Conservation (phyloP, 2,888 invertebrate species). For the Meiosimyza platycephala region DNA sequence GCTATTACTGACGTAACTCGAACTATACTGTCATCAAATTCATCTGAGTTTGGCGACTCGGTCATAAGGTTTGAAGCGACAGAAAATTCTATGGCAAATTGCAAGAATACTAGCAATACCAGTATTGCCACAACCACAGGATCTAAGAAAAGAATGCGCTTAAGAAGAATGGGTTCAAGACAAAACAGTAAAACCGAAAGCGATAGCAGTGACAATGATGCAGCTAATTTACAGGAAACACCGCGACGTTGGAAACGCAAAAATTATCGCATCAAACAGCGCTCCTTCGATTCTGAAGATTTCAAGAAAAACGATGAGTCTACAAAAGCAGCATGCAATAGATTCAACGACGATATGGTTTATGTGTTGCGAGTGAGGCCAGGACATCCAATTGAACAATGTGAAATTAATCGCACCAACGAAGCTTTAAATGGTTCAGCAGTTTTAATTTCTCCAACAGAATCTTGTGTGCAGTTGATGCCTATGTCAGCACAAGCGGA, state of each 20-base stretch:
- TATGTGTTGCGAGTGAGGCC: conserved; percentile 65
- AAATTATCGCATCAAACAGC: conserved; percentile 62
- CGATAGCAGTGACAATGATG: conserved; percentile 65
- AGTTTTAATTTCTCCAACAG: conserved; percentile 46
- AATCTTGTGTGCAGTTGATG: conserved; percentile 48
- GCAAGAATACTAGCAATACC: not conserved
- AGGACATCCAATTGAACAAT: conserved; percentile 60
- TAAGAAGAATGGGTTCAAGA: conserved; percentile 65
- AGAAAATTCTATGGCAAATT: not conserved
- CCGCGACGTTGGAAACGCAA: conserved; percentile 66
- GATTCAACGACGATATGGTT: conserved; percentile 55
- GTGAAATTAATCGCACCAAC: conserved; percentile 38
- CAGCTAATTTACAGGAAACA: conserved; percentile 60
- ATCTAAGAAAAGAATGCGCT: conserved; percentile 60
- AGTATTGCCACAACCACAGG: conserved; percentile 7
- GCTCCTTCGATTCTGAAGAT: conserved; percentile 61
- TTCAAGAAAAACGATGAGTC: conserved; percentile 49
- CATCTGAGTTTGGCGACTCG: conserved; percentile 54
- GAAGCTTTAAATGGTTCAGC: conserved; percentile 7
- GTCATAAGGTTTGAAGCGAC: conserved; percentile 53
- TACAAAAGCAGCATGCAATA: not conserved
- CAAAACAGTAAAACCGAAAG: conserved; percentile 68
- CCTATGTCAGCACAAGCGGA: conserved; percentile 34
- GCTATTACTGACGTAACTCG: conserved; percentile 46
- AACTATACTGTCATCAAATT: conserved; percentile 51